phyloP scores from a whole-genome alignment of 2,113 vertebrate species.

The Macquaria ambigua region DNA sequence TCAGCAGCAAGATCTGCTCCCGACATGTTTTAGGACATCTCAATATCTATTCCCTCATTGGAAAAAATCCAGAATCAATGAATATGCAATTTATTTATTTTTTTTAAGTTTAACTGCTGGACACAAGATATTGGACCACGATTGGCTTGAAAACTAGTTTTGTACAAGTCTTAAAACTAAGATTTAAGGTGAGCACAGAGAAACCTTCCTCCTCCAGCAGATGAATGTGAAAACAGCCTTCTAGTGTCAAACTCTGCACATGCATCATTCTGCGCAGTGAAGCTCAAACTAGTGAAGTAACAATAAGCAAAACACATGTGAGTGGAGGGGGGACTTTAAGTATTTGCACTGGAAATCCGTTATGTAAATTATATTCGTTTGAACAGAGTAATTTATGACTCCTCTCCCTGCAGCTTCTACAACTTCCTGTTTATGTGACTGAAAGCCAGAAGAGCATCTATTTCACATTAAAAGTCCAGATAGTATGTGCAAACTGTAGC shows the following conservation, averaged over 20 bases:
- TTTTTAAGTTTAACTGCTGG: not conserved
- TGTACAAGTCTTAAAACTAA: not conserved
- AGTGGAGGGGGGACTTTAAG: not conserved
- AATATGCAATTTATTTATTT: not conserved
- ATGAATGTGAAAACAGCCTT: not conserved
- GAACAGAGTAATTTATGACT: not conserved
- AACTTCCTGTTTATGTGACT: constrained; percentile 30
- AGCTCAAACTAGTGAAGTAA: not conserved
- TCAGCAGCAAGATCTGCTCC: not conserved
- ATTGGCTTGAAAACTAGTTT: not conserved
- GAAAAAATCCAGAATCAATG: not conserved
- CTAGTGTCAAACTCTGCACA: not conserved
- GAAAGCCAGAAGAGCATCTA: not conserved
- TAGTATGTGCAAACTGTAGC: not conserved
- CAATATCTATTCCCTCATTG: not conserved
- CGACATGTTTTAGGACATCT: not conserved
- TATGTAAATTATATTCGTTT: not conserved
- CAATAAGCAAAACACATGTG: not conserved
- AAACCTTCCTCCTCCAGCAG: not conserved
- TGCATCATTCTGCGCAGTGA: not conserved
- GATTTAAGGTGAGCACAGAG: not conserved
- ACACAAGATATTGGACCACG: not conserved
- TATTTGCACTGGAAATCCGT: constrained; percentile 28
- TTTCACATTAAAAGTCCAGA: not conserved
- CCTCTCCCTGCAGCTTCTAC: not conserved